Evolutionary conservation across 2,888 invertebrate species (phyloP), one percentile per base, ranked within the genome.

Genomic region (Plusia festucae): DNA sequence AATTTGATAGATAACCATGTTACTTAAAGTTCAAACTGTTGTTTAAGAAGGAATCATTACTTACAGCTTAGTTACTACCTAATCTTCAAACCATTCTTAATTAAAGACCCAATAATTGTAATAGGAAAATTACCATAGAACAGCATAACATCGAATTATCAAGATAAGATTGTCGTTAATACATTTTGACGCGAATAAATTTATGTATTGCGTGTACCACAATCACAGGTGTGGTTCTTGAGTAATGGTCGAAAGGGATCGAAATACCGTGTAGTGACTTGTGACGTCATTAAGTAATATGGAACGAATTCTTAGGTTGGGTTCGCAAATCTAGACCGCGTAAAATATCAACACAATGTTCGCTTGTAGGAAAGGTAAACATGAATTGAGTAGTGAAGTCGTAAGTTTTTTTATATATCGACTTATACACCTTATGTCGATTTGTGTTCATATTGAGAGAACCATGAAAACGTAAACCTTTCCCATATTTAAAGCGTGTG

Each of bases 181-280:
- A 62, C 51, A 65, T 67, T 74, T 76, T 76, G 79, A 76, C 70
- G 72, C 63, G 64, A 76, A 85, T 82, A 82, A 86, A 85, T 85
- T 82, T 77, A 54, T 63, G 65, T 79, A 82, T 86, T 61, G 84
- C 84, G 85, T 85, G 83, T 66, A 79, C 76, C 74, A 76, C 84
- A 73, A 79, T 82, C 72, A 77, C 76, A 85, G 89, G 88, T 84
- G 89, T 82, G 89, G 82, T 79, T 70, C 73, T 73, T 71, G 82
- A 82, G 73, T 82, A 86, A 86, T 79, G 77, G 82, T 60, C 84
- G 81, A 84, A 86, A 84, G 75, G 74, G 70, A 73, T 73, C 77
- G 73, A 73, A 72, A 68, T 70, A 40, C 40, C 40, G 70, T 73
- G 63, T 71, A 73, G 79, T 81, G 76, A 65, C 72, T n/a, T 72